These are phyloP conservation scores for Megaptera novaeangliae DNA, from an alignment of 2,113 vertebrate species.

Conservation along the genomic window DNA sequence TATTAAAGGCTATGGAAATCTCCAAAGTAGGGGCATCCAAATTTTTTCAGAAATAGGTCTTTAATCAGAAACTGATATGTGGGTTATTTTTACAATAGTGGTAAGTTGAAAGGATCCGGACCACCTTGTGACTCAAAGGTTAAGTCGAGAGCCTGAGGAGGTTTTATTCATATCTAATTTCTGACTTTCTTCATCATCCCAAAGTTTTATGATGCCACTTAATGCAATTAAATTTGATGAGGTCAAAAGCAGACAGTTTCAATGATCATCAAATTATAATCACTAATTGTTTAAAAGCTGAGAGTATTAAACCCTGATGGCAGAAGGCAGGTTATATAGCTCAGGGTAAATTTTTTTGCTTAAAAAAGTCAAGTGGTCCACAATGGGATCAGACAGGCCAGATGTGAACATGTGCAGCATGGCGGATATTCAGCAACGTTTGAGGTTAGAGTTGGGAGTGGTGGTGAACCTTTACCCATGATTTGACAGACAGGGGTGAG, in stretches of 20 bases:
- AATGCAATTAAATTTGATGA: not conserved
- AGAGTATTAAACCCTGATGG: not conserved
- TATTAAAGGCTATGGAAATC: not conserved
- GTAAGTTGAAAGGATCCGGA: not conserved
- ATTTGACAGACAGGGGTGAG: not conserved
- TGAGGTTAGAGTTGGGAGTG: not conserved
- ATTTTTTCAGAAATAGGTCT: not conserved
- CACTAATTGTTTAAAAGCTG: not conserved
- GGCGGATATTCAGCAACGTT: not conserved
- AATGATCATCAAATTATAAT: constrained; percentile 2
- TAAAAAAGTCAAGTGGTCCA: not conserved
- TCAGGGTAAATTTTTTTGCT: not conserved
- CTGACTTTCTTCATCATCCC: not conserved
- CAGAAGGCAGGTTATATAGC: not conserved
- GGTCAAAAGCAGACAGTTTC: not conserved
- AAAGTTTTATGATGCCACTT: not conserved
- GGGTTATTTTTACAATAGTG: not conserved
- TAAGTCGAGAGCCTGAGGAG: not conserved
- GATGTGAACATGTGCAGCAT: too few species aligned
- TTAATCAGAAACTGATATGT: not conserved
- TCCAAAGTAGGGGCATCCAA: not conserved
- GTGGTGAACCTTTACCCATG: not conserved
- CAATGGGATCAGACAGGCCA: not conserved
- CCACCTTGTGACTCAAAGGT: not conserved
- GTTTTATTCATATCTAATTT: not conserved